phyloP scores from a whole-genome alignment of 2,888 invertebrate species.

The Drosophila yooni region DNA sequence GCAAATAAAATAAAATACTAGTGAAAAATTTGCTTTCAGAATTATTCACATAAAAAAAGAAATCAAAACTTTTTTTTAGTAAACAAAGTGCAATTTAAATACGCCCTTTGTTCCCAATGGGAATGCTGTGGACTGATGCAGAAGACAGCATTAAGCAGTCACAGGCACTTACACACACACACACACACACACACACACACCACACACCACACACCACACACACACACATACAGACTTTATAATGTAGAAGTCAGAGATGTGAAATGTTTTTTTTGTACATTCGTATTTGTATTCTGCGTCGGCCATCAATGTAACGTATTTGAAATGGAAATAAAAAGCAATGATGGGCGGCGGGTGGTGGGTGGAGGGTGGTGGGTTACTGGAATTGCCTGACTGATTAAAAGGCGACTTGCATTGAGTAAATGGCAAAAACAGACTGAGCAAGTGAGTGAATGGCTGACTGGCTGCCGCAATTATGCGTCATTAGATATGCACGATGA shows the following conservation, averaged over 20 bases:
- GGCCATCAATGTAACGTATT: slow-evolving; percentile 65
- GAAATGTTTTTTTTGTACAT: slow-evolving; percentile 24
- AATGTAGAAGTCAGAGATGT: slow-evolving; percentile 21
- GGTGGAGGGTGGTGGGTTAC: slow-evolving; percentile 34
- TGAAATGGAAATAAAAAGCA: slow-evolving; percentile 75
- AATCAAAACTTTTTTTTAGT: background rate
- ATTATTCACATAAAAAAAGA: background rate
- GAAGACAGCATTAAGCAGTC: slow-evolving; percentile 35
- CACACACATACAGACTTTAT: background rate
- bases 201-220: background rate
- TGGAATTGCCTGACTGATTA: slow-evolving; percentile 73
- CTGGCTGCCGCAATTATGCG: slow-evolving; percentile 61
- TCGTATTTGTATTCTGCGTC: slow-evolving; percentile 38
- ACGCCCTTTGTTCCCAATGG: slow-evolving; percentile 18
- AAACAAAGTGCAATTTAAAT: slow-evolving; percentile 2
- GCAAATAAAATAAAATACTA: background rate
- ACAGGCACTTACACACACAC: background rate
- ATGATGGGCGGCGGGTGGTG: slow-evolving; percentile 28
- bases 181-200: background rate
- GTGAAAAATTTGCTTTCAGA: background rate
- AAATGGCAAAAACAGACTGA: slow-evolving; percentile 39
- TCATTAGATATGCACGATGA: slow-evolving; percentile 75
- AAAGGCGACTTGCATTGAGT: slow-evolving; percentile 47
- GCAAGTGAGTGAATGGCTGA: slow-evolving; percentile 40
- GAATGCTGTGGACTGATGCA: slow-evolving; percentile 13